Conservation (phyloP, 2,113 vertebrate species). For the Abramis brama region DNA sequence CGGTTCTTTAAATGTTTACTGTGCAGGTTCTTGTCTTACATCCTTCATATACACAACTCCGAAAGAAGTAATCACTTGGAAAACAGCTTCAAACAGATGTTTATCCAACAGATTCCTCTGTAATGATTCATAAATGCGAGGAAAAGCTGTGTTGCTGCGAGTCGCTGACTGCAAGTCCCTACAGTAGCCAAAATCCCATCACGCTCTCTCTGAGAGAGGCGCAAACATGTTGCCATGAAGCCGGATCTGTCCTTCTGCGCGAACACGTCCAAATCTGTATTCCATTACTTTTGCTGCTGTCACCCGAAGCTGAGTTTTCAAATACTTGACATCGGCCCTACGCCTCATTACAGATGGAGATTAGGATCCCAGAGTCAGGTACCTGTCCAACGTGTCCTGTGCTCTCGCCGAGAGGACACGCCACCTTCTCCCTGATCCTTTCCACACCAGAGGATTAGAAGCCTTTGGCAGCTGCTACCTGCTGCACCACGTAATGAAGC, state of each 20-base stretch:
- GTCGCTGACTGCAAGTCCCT: slow-evolving; percentile 37
- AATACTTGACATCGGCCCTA: not conserved
- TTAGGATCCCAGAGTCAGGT: not conserved
- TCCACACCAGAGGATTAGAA: slow-evolving; percentile 45
- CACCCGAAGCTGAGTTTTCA: not conserved
- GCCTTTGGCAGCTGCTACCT: slow-evolving; percentile 20
- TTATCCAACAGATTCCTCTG: slow-evolving; percentile 55
- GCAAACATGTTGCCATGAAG: slow-evolving; percentile 10
- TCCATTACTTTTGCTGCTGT: not conserved
- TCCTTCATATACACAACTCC: slow-evolving; percentile 7
- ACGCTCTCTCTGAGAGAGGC: not conserved
- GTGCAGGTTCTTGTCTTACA: slow-evolving; percentile 28
- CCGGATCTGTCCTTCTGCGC: not conserved
- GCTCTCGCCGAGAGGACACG: slow-evolving; percentile 17
- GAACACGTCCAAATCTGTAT: not conserved
- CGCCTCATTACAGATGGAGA: slow-evolving; percentile 29
- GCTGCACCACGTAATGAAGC: slow-evolving; percentile 14
- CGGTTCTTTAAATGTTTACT: slow-evolving; percentile 33
- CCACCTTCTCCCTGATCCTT: slow-evolving; percentile 45
- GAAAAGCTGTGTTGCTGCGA: slow-evolving; percentile 21
- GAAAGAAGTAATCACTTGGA: slow-evolving; percentile 21
- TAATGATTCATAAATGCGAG: slow-evolving; percentile 52
- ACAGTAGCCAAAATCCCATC: slow-evolving; percentile 25
- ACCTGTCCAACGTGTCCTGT: slow-evolving; percentile 1
- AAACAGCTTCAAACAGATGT: slow-evolving; percentile 48